These are phyloP conservation scores for Apis mellifera DNA, from an alignment of 1,140 invertebrate genomes.

Conservation along the genomic window Amel_HAv3.1 CM009931.2:15007001-15007500, in stretches of 20 bases:
- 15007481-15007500: constrained; percentile 95
- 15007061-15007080: constrained; percentile 93
- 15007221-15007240: constrained; percentile 94
- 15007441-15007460: constrained; percentile 91
- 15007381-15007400: constrained; percentile 94
- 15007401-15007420: constrained; percentile 94
- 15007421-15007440: constrained; percentile 94
- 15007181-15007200: constrained; percentile 93
- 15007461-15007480: constrained; percentile 93
- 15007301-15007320: constrained; percentile 97
- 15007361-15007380: constrained; percentile 93
- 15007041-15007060: constrained; percentile 95
- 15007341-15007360: constrained; percentile 93
- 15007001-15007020: constrained; percentile 97
- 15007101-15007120: constrained; percentile 92
- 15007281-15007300: constrained; percentile 93
- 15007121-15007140: constrained; percentile 90
- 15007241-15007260: constrained; percentile 90
- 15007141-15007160: constrained; percentile 91
- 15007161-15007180: constrained; percentile 94
- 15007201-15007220: constrained; percentile 92
- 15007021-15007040: constrained; percentile 95
- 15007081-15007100: constrained; percentile 91
- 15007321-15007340: constrained; percentile 94
- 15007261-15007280: constrained; percentile 87